These are phyloP conservation scores for Amiota communis DNA, from an alignment of 2,888 invertebrate species.

Conservation along the genomic window DNA sequence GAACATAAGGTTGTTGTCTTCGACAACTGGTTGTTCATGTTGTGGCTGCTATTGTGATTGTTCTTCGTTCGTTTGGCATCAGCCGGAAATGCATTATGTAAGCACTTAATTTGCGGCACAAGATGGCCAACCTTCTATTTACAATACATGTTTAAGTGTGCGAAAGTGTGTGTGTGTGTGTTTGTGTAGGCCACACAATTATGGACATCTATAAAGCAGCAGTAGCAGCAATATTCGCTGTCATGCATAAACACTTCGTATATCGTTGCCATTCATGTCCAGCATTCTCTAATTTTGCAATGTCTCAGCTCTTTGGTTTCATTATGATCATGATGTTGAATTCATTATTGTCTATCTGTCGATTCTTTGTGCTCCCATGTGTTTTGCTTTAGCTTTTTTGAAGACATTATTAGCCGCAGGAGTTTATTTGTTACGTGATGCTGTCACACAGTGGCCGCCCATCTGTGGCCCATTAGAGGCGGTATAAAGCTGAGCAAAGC, in stretches of 20 bases:
- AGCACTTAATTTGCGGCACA: slow-evolving; percentile 11
- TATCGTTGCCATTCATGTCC: no score
- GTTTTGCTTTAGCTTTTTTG: slow-evolving; percentile 17
- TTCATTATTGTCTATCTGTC: slow-evolving; percentile 48
- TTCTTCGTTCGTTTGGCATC: not conserved
- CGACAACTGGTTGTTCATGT: not conserved
- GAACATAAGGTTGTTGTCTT: not conserved
- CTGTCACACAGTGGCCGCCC: slow-evolving; percentile 43
- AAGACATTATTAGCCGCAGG: slow-evolving; percentile 54
- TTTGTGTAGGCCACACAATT: no score
- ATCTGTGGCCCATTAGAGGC: slow-evolving; percentile 5
- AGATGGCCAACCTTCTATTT: not conserved
- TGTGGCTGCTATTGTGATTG: no score
- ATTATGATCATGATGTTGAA: not conserved
- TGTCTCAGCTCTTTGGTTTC: not conserved
- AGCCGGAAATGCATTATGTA: slow-evolving; percentile 10
- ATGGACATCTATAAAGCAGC: no score
- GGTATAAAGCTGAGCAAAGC: not conserved
- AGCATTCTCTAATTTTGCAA: not conserved
- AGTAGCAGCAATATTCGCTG: no score
- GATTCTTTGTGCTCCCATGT: slow-evolving; percentile 33
- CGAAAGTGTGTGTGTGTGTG: no score
- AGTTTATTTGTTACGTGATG: slow-evolving; percentile 57
- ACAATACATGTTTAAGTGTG: not conserved
- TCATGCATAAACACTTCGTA: no score